Evolutionary conservation across 2,888 invertebrate species (phyloP).

Genomic region (Dione juno): DNA sequence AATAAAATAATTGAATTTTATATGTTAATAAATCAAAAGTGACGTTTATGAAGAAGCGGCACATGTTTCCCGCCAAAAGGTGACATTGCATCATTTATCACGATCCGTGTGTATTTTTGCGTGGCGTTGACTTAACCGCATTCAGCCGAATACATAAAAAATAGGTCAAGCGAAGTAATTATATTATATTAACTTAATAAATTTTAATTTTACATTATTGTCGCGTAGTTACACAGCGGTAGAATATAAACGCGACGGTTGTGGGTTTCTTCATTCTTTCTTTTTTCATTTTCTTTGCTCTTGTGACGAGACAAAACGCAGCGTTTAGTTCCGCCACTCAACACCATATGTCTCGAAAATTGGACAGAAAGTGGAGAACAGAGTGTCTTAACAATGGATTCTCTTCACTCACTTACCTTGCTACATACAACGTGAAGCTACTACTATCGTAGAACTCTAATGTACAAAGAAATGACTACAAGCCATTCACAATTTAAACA

Average conservation of each 20-base stretch:
- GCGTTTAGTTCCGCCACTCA: too few relatives aligned
- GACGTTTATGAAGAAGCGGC: slow-evolving; percentile 30
- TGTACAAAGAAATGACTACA: not conserved
- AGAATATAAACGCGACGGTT: too few relatives aligned
- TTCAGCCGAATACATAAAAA: slow-evolving; percentile 12
- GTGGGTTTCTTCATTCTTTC: too few relatives aligned
- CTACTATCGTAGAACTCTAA: not conserved
- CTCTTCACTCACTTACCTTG: too few relatives aligned
- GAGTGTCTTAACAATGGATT: too few relatives aligned
- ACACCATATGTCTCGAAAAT: too few relatives aligned
- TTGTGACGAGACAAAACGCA: too few relatives aligned
- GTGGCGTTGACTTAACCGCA: slow-evolving; percentile 22
- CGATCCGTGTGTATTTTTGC: slow-evolving; percentile 16
- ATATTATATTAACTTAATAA: not conserved
- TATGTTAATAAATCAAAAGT: slow-evolving; percentile 13
- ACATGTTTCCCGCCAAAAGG: slow-evolving; percentile 32
- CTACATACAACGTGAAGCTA: too few relatives aligned
- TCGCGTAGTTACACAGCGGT: too few relatives aligned
- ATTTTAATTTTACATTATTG: not conserved
- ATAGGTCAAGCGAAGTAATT: slow-evolving; percentile 18
- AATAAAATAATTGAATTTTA: not conserved
- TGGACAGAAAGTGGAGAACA: too few relatives aligned
- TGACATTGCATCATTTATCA: slow-evolving; percentile 32
- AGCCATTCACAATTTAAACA: not conserved
- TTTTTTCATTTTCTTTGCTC: too few relatives aligned